These are phyloP conservation scores for Perdita meconis DNA, from an alignment of 2,888 invertebrate species.

Conservation along the genomic window DNA sequence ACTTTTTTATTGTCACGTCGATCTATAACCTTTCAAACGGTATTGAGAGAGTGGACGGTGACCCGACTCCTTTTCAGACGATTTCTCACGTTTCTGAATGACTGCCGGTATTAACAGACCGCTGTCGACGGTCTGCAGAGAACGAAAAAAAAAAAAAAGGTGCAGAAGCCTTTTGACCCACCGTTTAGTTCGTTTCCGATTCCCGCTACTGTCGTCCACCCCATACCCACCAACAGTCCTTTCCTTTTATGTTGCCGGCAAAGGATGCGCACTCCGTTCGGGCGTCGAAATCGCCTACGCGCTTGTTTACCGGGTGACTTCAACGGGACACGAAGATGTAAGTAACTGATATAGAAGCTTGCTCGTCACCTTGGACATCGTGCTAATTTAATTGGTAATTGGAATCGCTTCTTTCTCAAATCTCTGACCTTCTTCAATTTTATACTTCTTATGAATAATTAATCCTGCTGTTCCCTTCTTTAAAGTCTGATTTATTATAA, in stretches of 20 bases:
- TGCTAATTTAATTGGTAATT: not conserved
- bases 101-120: conserved; percentile 41
- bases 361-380: not conserved
- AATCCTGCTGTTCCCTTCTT: too few species aligned
- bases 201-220: conserved; percentile 15
- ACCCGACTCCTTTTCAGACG: conserved; percentile 14
- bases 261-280: conserved; percentile 63
- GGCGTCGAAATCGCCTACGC: conserved; percentile 80
- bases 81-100: conserved; percentile 68
- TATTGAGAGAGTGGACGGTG: conserved; percentile 12
- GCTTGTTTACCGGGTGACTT: conserved; percentile 71
- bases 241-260: conserved; percentile 48
- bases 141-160: conserved; percentile 28
- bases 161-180: conserved; percentile 41
- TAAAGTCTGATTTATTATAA: too few species aligned
- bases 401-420: too few species aligned
- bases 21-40: conserved; percentile 9
- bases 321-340: conserved; percentile 59
- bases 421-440: too few species aligned
- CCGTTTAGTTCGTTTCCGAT: conserved; percentile 16
- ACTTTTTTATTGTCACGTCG: conserved; percentile 27
- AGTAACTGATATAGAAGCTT: conserved; percentile 11
- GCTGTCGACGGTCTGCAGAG: conserved; percentile 34
- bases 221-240: conserved; percentile 11
- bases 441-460: too few species aligned